phyloP scores from a whole-genome alignment of 2,797 vertebrate genomes.

The Melopsittacus undulatus region DNA sequence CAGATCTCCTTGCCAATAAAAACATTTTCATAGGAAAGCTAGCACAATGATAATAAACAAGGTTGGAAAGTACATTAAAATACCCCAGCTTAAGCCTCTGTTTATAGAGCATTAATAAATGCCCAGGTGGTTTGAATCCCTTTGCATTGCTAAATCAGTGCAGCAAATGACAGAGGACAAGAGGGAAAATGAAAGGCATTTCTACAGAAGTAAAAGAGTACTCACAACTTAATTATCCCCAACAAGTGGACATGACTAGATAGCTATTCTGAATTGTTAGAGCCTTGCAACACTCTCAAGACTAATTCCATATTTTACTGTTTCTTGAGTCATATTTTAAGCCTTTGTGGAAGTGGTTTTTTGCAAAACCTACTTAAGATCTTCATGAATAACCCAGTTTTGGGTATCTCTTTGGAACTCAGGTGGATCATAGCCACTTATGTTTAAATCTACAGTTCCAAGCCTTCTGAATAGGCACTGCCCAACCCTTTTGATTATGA shows the following conservation, averaged over 20 bases:
- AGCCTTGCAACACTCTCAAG: neutral
- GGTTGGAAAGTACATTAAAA: neutral
- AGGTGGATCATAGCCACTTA: neutral
- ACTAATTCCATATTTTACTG: neutral
- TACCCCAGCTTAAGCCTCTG: neutral
- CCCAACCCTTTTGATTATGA: neutral
- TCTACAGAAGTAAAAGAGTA: neutral
- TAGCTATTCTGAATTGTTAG: neutral
- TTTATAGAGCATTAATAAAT: constrained; percentile 33
- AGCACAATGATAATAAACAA: neutral
- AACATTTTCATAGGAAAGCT: neutral
- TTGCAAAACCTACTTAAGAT: neutral
- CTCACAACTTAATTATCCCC: neutral
- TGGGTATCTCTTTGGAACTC: neutral
- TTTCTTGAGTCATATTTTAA: neutral
- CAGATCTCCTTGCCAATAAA: neutral
- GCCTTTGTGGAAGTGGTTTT: neutral
- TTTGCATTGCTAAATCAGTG: constrained; percentile 18
- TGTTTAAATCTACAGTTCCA: neutral
- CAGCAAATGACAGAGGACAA: constrained; percentile 1
- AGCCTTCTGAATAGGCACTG: neutral
- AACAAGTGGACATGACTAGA: neutral
- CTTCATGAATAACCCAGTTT: neutral
- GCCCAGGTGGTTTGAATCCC: constrained; percentile 2
- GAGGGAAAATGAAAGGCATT: neutral